These are phyloP conservation scores for Amphiura filiformis DNA, from an alignment of 35 echinoderm and acorn worm genomes.

Conservation along the genomic window DNA sequence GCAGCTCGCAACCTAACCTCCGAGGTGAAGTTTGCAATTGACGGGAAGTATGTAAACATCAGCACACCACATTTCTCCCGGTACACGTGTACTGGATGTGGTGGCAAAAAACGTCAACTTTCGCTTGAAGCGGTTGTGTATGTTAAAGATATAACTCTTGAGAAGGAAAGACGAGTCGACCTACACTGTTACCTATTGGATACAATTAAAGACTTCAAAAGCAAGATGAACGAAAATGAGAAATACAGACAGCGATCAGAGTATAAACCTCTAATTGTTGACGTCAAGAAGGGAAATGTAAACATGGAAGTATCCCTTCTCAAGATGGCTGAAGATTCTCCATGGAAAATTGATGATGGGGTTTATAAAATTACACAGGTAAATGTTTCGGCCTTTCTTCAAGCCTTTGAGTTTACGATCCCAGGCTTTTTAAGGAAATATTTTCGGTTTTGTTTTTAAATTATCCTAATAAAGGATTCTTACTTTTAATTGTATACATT, in stretches of 20 bases:
- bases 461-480: too few relatives aligned
- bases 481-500: too few relatives aligned
- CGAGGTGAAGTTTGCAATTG: constrained; percentile 4
- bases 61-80: constrained; percentile 30
- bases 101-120: constrained; percentile 14
- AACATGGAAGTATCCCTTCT: background rate
- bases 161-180: background rate
- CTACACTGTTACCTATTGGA: constrained; percentile 44
- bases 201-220: constrained; percentile 22
- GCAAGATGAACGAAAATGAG: background rate
- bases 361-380: background rate
- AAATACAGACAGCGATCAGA: background rate
- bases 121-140: constrained; percentile 23
- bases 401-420: too few relatives aligned
- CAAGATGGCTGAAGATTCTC: background rate
- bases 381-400: too few relatives aligned
- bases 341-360: constrained; percentile 5
- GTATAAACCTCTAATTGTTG: background rate
- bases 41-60: constrained; percentile 19
- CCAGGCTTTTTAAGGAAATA: too few relatives aligned
- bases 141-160: background rate
- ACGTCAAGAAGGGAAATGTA: background rate
- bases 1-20: background rate
- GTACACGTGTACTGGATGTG: constrained; percentile 38
- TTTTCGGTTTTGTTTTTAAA: too few relatives aligned